phyloP scores from a whole-genome alignment of 2,888 invertebrate species.

The Periphyllus acericola region DNA sequence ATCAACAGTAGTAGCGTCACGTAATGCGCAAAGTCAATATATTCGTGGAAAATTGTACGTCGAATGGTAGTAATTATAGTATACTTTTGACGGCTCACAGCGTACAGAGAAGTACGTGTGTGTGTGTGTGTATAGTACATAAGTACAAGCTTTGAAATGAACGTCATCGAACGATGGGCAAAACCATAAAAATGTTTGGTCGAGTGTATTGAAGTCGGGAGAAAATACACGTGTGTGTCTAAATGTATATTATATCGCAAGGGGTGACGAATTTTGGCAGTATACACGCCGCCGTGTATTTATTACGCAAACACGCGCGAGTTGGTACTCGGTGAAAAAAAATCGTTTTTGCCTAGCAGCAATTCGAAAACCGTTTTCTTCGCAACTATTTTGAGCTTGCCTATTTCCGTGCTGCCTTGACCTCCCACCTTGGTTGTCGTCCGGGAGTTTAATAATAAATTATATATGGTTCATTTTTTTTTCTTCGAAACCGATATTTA shows the following conservation, averaged over 20 bases:
- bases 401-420: slow-evolving; percentile 50
- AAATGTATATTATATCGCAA: neutral
- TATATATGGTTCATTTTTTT: neutral
- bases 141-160: neutral
- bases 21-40: neutral
- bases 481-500: neutral
- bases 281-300: neutral
- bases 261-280: slow-evolving; percentile 5
- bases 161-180: neutral
- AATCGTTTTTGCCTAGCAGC: neutral
- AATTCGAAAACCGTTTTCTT: slow-evolving; percentile 20
- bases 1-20: neutral
- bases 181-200: slow-evolving; percentile 1
- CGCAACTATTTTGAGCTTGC: slow-evolving; percentile 33
- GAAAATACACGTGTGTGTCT: neutral
- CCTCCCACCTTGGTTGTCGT: slow-evolving; percentile 14
- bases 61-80: neutral
- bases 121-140: neutral
- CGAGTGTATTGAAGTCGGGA: neutral
- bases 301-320: slow-evolving; percentile 4
- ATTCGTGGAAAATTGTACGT: neutral
- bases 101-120: neutral
- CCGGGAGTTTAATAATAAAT: neutral
- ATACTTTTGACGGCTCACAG: neutral
- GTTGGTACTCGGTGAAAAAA: neutral